Conservation (phyloP, 2,113 vertebrate species). For the Dicentrarchus labrax region DNA sequence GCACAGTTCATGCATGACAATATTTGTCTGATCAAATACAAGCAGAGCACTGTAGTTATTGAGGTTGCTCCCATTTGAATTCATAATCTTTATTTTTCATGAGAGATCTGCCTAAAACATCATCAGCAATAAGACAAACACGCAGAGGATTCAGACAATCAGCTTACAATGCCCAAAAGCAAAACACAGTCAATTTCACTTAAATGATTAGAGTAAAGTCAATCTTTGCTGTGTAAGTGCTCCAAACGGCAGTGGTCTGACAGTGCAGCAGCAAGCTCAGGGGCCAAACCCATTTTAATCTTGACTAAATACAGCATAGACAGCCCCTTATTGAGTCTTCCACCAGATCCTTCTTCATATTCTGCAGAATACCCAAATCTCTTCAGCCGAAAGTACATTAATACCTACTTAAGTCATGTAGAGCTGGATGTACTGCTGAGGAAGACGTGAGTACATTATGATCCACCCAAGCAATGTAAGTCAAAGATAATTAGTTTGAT, state of each 20-base stretch:
- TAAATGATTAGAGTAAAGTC: slow-evolving; percentile 36
- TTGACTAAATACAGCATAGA: slow-evolving; percentile 23
- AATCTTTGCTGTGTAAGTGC: slow-evolving; percentile 45
- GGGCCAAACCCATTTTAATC: slow-evolving; percentile 33
- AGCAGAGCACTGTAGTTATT: background rate
- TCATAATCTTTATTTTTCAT: background rate
- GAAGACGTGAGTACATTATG: slow-evolving; percentile 11
- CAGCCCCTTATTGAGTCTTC: slow-evolving; percentile 27
- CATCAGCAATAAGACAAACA: background rate
- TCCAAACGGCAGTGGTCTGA: slow-evolving; percentile 6
- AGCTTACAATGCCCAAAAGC: slow-evolving; percentile 16
- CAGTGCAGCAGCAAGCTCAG: slow-evolving; percentile 19
- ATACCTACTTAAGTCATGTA: slow-evolving; percentile 17
- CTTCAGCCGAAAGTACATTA: slow-evolving; percentile 30
- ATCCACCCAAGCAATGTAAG: slow-evolving; percentile 15
- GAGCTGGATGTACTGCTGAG: slow-evolving; percentile 32
- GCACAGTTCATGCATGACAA: background rate
- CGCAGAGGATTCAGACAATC: background rate
- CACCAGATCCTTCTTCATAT: slow-evolving; percentile 27
- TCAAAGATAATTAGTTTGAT: slow-evolving; percentile 33
- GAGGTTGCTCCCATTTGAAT: background rate
- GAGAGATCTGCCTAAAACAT: background rate
- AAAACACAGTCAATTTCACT: slow-evolving; percentile 49
- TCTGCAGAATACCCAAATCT: slow-evolving; percentile 26
- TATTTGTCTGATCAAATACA: background rate